Evolutionary conservation across 2,888 invertebrate species (phyloP).

Genomic region (Apantesis nais): DNA sequence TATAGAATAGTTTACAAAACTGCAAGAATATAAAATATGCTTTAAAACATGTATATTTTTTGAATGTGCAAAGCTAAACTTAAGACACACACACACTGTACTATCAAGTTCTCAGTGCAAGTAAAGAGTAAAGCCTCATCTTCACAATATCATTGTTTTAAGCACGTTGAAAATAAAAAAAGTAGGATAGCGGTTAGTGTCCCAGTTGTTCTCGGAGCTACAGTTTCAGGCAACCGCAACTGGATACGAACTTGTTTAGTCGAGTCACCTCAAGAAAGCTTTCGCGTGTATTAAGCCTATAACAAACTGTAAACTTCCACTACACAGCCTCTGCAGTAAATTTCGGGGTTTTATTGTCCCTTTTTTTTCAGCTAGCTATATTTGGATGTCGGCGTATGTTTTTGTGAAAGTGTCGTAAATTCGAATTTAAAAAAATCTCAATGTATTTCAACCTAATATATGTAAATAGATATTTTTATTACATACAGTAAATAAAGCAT

Average conservation of each 20-base stretch:
- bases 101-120: conserved; percentile 49
- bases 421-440: conserved; percentile 43
- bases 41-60: conserved; percentile 34
- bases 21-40: conserved; percentile 15
- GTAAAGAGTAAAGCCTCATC: conserved; percentile 51
- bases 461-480: not conserved
- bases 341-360: conserved; percentile 60
- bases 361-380: conserved; percentile 55
- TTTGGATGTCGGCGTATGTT: conserved; percentile 50
- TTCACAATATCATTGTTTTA: conserved; percentile 64
- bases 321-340: conserved; percentile 59
- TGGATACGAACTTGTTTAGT: conserved; percentile 53
- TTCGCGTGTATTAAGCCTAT: conserved; percentile 70
- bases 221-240: conserved; percentile 43
- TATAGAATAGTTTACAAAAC: conserved; percentile 9
- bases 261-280: conserved; percentile 62
- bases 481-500: not conserved
- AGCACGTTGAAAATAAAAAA: conserved; percentile 57
- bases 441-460: too few relatives aligned
- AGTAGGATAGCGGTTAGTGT: conserved; percentile 53
- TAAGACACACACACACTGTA: conserved; percentile 30
- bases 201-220: conserved; percentile 54
- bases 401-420: conserved; percentile 39
- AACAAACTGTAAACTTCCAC: conserved; percentile 62
- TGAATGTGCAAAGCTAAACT: conserved; percentile 43